Base-by-base conservation (phyloP, 1,140 invertebrate genomes). In the Nebria ingens region DNA sequence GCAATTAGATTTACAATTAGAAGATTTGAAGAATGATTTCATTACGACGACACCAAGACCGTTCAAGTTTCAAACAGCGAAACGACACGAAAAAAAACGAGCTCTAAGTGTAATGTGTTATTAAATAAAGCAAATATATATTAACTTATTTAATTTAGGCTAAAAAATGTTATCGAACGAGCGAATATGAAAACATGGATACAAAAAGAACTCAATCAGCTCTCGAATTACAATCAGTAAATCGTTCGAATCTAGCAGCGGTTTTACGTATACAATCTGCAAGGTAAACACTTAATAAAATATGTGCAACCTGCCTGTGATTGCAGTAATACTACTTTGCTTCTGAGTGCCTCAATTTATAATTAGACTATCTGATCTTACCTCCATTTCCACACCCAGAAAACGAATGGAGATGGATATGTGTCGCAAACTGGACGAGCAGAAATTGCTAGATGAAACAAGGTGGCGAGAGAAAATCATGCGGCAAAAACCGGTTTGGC, bases 181-280 rank as follows among this genome's bases (percentile, higher is more conserved):
- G 64, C 63, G 19, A 62, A 58, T 20, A 69, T 56, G 61, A 61
- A 52, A 63, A 59, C 49, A 64, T 59, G 12, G 56, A 54, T 1
- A 60, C 61, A n/a, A 70, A 71, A 21, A 67, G 71, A 60, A 69
- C 73, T 2, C 68, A 65, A 56, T 77, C 77, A 2, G 69, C 69
- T 20, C 59, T 73, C 42, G 72, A 74, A 9, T 55, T 70, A 19
- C 66, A 72, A 20, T 75, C 77, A 0, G 64, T 77, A 1, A 78
- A 78, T 51, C 75, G 82, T 53, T 84, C 78, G 2, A 86, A 86
- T 63, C 71, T 85, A 57, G 83, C 84, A n/a, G 81, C 84, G 1
- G 69, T 86, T 54, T 66, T 86, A 21, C 72, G 83, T 68, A 83
- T 83, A 52, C 81, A 85, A 66, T 76, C 80, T 0, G 79, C 82